Conservation (phyloP, 2,888 invertebrate genomes). For the Ethmia dodecea region DNA sequence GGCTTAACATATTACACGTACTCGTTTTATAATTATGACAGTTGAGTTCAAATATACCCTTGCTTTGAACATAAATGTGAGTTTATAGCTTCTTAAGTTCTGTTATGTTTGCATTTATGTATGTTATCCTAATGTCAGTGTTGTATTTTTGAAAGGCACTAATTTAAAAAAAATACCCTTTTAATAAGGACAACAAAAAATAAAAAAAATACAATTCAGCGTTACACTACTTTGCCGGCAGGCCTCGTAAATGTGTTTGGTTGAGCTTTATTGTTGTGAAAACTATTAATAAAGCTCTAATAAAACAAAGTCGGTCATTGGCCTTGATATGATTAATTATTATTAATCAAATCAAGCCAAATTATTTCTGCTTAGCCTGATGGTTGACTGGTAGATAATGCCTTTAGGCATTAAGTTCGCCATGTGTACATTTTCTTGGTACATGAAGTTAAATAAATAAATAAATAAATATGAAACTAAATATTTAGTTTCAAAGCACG, state of each 20-base stretch:
- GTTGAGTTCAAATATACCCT: too few relatives aligned
- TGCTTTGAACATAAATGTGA: background rate
- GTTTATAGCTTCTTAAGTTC: constrained; percentile 12
- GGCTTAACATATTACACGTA: too few relatives aligned
- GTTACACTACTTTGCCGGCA: background rate
- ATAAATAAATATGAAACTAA: too few relatives aligned
- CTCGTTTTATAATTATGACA: too few relatives aligned
- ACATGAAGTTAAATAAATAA: too few relatives aligned
- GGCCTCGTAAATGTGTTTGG: constrained; percentile 5
- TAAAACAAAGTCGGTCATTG: constrained; percentile 10
- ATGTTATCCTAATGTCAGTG: constrained; percentile 31
- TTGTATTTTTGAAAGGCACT: constrained; percentile 31
- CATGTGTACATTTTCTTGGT: too few relatives aligned
- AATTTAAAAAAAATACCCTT: background rate
- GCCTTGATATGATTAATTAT: too few relatives aligned
- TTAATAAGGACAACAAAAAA: too few relatives aligned
- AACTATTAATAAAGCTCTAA: constrained; percentile 22
- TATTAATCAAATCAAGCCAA: too few relatives aligned
- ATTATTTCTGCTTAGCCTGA: too few relatives aligned
- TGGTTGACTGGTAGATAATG: too few relatives aligned
- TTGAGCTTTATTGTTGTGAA: constrained; percentile 16
- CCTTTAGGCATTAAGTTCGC: too few relatives aligned
- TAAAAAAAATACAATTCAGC: background rate
- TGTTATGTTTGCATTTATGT: constrained; percentile 1
- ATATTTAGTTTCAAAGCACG: constrained; percentile 1